A percentile compares a stretch with the other conserved stretches of the same genome.
These are phyloP conservation scores for Epizoanthus ramosus DNA, from an alignment of 92 coral and sea anemone species.

Conservation along the genomic window DNA sequence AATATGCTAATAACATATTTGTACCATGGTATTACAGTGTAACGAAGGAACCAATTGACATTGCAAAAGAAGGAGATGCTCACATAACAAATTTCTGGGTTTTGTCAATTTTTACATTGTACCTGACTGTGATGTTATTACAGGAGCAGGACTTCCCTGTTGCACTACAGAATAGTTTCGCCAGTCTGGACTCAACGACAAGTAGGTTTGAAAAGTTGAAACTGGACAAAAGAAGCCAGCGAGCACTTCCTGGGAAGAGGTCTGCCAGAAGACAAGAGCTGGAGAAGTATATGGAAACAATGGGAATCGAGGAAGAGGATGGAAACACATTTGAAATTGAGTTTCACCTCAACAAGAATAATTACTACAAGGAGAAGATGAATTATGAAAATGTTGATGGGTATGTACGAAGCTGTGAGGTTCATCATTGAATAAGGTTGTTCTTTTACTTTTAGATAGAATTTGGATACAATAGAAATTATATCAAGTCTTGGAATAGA, in stretches of 20 bases:
- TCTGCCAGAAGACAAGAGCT: constrained; percentile 25
- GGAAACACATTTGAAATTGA: constrained; percentile 91
- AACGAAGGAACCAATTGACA: too few species aligned
- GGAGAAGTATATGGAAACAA: constrained; percentile 33
- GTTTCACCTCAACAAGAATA: constrained; percentile 83
- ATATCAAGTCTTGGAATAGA: too few species aligned
- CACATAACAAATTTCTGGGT: too few species aligned
- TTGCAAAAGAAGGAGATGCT: too few species aligned
- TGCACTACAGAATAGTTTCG: constrained; percentile 55
- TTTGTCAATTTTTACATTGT: not conserved
- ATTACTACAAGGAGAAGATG: constrained; percentile 87
- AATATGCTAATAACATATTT: too few species aligned
- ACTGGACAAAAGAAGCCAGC: constrained; percentile 34
- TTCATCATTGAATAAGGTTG: not conserved
- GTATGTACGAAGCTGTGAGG: constrained; percentile 25
- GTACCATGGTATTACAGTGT: too few species aligned
- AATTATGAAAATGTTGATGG: constrained; percentile 72
- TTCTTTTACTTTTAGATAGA: not conserved
- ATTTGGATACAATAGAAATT: too few species aligned
- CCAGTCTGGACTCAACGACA: constrained; percentile 63
- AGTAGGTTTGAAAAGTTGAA: constrained; percentile 53
- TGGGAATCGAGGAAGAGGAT: constrained; percentile 61
- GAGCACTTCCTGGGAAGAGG: constrained; percentile 21
- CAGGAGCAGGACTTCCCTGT: constrained; percentile 32
- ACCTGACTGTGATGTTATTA: not conserved